Conservation (phyloP, 2,888 invertebrate genomes). For the Anagyrus pseudococci region DNA sequence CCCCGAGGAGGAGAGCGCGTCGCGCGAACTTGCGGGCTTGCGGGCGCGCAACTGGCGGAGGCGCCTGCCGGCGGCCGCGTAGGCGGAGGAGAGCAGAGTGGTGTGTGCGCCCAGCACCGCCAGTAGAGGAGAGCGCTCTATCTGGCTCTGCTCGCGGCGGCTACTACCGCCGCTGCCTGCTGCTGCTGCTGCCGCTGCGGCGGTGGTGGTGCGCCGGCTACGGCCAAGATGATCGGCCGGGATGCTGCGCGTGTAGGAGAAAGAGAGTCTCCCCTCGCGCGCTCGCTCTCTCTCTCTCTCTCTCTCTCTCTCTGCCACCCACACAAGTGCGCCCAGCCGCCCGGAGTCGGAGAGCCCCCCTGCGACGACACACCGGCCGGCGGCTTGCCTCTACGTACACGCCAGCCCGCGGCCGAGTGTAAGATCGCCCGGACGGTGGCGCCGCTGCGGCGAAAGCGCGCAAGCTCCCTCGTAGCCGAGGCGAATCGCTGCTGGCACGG, state of each 20-base stretch:
- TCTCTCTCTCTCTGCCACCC: constrained; percentile 15
- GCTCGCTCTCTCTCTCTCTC: neutral
- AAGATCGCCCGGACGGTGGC: constrained; percentile 58
- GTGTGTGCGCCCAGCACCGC: constrained; percentile 37
- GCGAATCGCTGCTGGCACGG: constrained; percentile 34
- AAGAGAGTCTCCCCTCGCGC: neutral
- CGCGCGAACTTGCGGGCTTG: constrained; percentile 61
- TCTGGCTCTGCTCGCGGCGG: constrained; percentile 59
- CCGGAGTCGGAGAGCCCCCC: neutral
- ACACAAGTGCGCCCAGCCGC: too few relatives aligned
- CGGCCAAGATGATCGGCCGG: too few relatives aligned
- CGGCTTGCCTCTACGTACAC: too few relatives aligned
- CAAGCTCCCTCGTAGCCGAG: too few relatives aligned
- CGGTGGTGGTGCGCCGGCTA: neutral
- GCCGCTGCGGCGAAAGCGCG: constrained; percentile 50
- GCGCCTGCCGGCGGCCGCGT: constrained; percentile 29
- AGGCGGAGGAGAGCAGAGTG: neutral
- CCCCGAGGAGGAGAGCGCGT: constrained; percentile 7
- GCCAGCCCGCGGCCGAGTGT: constrained; percentile 17
- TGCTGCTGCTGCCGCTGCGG: neutral
- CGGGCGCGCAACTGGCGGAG: constrained; percentile 60
- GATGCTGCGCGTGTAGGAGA: too few relatives aligned
- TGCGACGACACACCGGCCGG: neutral
- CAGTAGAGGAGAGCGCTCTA: constrained; percentile 28
- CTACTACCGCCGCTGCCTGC: constrained; percentile 49